Evolutionary conservation across 2,113 vertebrate species (phyloP).

Genomic region (Alaudala cheleensis): DNA sequence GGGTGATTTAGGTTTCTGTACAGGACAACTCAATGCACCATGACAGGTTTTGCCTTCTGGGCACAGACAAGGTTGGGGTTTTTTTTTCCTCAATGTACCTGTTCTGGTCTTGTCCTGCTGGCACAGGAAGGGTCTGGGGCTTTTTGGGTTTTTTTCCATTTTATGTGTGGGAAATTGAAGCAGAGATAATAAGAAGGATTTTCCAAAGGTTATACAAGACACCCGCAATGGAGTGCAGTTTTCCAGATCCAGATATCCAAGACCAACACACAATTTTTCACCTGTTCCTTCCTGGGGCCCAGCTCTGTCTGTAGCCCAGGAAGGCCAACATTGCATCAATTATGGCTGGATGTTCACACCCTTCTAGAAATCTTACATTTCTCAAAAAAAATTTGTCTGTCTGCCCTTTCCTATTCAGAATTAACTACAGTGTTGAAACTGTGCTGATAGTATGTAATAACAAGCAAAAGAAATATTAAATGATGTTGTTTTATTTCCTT

Average conservation of each 20-base stretch:
- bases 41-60: neutral
- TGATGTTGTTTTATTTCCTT: accelerated
- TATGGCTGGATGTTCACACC: neutral
- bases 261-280: neutral
- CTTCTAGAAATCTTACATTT: neutral
- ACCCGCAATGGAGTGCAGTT: neutral
- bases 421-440: neutral
- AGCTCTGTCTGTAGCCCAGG: neutral
- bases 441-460: neutral
- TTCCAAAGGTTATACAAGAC: neutral
- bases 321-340: neutral
- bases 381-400: neutral
- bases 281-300: neutral
- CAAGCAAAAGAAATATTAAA: neutral
- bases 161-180: accelerated
- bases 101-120: neutral
- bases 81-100: neutral
- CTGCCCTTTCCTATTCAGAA: neutral
- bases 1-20: neutral
- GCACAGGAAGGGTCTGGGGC: neutral
- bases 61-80: neutral
- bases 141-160: neutral
- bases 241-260: neutral
- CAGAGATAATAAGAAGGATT: neutral
- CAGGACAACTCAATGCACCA: neutral